Evolutionary conservation across 2,888 invertebrate species (phyloP).

Genomic region (Leptura quadrifasciata): DNA sequence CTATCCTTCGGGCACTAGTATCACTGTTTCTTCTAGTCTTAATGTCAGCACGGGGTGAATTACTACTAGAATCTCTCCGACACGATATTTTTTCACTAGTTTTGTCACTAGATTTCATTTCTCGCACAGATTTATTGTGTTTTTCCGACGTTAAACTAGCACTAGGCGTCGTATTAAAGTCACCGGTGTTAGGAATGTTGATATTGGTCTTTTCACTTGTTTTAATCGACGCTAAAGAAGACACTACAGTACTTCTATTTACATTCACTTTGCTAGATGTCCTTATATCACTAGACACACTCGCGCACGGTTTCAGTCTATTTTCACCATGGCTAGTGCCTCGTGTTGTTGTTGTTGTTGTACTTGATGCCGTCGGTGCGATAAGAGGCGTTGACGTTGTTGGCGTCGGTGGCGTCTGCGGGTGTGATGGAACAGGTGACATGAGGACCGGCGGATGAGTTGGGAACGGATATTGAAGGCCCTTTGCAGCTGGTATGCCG

Average conservation of each 20-base stretch:
- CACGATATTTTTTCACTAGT: conserved; percentile 64
- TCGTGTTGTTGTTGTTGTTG: conserved; percentile 60
- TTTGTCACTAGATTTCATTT: conserved; percentile 64
- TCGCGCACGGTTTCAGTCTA: conserved; percentile 69
- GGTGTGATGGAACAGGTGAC: conserved; percentile 59
- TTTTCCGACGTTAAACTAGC: conserved; percentile 50
- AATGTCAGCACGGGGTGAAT: conserved; percentile 63
- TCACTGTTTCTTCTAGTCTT: conserved; percentile 69
- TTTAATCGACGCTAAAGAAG: conserved; percentile 57
- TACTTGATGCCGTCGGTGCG: conserved; percentile 51
- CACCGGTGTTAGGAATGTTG: conserved; percentile 60
- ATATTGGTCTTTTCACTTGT: conserved; percentile 61
- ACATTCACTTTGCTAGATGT: conserved; percentile 71
- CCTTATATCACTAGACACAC: conserved; percentile 69
- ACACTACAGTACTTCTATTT: conserved; percentile 69
- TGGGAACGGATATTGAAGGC: conserved; percentile 86
- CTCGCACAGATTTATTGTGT: conserved; percentile 58
- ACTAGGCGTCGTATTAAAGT: conserved; percentile 45
- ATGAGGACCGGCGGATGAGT: conserved; percentile 81
- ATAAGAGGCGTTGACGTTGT: conserved; percentile 62
- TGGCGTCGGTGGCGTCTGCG: conserved; percentile 49
- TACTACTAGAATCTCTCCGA: conserved; percentile 61
- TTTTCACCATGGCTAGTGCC: conserved; percentile 67
- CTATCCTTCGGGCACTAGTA: conserved; percentile 64
- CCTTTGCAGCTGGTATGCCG: conserved; percentile 73